A percentile compares a stretch with the other conserved stretches of the same genome.
Evolutionary conservation across 37 sponge, comb jelly and placozoan genomes (phyloP).

Genomic region (Sycon ciliatum): DNA sequence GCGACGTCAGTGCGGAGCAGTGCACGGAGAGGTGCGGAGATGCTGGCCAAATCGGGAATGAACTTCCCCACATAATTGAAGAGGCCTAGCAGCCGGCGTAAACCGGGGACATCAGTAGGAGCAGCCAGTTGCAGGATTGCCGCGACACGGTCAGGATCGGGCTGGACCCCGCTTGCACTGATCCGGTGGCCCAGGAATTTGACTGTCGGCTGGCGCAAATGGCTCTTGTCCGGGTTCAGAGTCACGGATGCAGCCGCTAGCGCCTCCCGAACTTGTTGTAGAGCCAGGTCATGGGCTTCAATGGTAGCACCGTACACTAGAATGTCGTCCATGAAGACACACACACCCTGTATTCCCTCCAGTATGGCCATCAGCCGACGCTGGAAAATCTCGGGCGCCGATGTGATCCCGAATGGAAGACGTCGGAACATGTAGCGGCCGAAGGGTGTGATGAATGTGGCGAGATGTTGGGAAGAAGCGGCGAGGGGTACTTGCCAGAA

Average conservation of each 20-base stretch:
- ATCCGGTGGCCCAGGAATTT: slow-evolving; percentile 43
- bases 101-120: slow-evolving; percentile 26
- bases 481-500: slow-evolving; percentile 45
- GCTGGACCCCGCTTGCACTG: slow-evolving; percentile 30
- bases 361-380: slow-evolving; percentile 22
- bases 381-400: slow-evolving; percentile 48
- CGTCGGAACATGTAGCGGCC: slow-evolving; percentile 21
- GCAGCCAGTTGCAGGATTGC: slow-evolving; percentile 47
- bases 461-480: slow-evolving; percentile 15
- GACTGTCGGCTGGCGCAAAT: slow-evolving; percentile 28
- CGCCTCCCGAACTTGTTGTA: slow-evolving; percentile 22
- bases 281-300: slow-evolving; percentile 22
- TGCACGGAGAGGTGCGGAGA: not conserved
- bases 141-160: slow-evolving; percentile 38
- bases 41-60: not conserved
- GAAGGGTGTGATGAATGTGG: slow-evolving; percentile 47
- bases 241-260: not conserved
- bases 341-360: slow-evolving; percentile 28
- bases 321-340: slow-evolving; percentile 27
- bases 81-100: slow-evolving; percentile 33
- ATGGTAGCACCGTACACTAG: slow-evolving; percentile 21
- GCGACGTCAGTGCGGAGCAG: not conserved
- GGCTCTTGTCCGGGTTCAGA: slow-evolving; percentile 25
- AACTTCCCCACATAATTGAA: not conserved
- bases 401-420: slow-evolving; percentile 40